These are phyloP conservation scores for Chymomyza fuscimana DNA, from an alignment of 2,888 invertebrate genomes.

Conservation along the genomic window DNA sequence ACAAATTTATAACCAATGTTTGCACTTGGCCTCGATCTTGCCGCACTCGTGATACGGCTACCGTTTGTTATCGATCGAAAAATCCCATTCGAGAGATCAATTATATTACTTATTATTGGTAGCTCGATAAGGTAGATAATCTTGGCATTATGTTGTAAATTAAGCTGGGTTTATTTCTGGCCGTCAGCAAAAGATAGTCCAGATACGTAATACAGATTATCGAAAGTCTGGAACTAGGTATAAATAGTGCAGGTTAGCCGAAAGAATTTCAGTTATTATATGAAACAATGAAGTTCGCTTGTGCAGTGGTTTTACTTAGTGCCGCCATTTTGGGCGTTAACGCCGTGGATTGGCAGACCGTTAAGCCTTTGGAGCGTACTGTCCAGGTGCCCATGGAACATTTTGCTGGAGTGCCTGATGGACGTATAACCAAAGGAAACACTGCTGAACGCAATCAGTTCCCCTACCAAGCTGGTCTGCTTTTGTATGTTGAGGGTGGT, in stretches of 20 bases:
- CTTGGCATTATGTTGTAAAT: neutral
- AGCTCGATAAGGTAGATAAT: neutral
- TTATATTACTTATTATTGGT: neutral
- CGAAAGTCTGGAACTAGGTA: neutral
- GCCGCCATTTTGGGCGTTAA: slow-evolving; percentile 45
- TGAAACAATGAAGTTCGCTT: slow-evolving; percentile 53
- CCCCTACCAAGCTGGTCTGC: slow-evolving; percentile 74
- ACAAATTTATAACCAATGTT: neutral
- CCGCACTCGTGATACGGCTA: too few species aligned
- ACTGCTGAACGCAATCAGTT: slow-evolving; percentile 67
- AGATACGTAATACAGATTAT: neutral
- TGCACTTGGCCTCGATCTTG: neutral
- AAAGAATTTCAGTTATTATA: neutral
- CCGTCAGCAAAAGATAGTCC: neutral
- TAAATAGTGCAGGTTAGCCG: neutral
- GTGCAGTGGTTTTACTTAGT: slow-evolving; percentile 44
- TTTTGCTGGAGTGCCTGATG: slow-evolving; percentile 30
- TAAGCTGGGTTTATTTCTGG: neutral
- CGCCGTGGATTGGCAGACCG: slow-evolving; percentile 54
- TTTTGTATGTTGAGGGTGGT: slow-evolving; percentile 45
- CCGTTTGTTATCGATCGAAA: too few species aligned
- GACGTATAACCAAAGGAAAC: slow-evolving; percentile 72
- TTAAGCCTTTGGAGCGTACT: slow-evolving; percentile 48
- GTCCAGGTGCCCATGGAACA: slow-evolving; percentile 33
- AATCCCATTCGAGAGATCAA: neutral